Base-by-base conservation (phyloP, 2,113 vertebrate species). In the Rostratula benghalensis region DNA sequence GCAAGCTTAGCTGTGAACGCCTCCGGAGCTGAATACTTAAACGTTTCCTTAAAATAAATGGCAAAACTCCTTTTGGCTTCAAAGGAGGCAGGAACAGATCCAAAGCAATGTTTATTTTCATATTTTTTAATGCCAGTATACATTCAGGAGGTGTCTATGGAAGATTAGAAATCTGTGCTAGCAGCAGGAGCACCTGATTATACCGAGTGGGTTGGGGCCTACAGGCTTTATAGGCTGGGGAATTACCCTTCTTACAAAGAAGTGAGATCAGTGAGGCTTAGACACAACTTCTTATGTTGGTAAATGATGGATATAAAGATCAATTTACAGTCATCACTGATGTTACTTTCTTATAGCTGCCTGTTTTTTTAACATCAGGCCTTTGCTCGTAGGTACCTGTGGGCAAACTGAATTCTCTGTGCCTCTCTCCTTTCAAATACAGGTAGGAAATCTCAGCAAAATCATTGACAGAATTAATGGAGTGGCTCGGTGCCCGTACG, bases 401-500 rank as follows among this genome's bases (percentile, higher is more conserved):
- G 41, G 68, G 43, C 80, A 87, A 90, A 78, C 6, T 74, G 77
- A 94, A 87, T 89, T 85, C 28, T 89, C 56, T 85, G 41, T 75
- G 13, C 30, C 46, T 92, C 73, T 94, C 71, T 93, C 60, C 39
- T 82, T 93, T 94, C 86, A 76, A 97, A 96, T 83, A 80, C 97
- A 99, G 99, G 99, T 99, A 94, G 99, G 99, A 73, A 99, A 99
- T 98, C 97, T 99, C 97, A 99, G 98, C 98, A 98, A 98, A 82
- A 98, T 98, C 64, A 95, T 99, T 90, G 99, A 99, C 96, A 99
- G 98, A 76, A 99, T 99, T 92, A 99, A 99, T 25, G 99, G 99
- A 3, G 99, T 99, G 93, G 99, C 99, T 9, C 99, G 99, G 85
- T 99, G 99, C 95, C 99, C 99, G 0, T 99, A 99, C 1, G 99